These are phyloP conservation scores for Globodera ellingtonae DNA, from an alignment of 1,140 invertebrate species.

Conservation along the genomic window DNA sequence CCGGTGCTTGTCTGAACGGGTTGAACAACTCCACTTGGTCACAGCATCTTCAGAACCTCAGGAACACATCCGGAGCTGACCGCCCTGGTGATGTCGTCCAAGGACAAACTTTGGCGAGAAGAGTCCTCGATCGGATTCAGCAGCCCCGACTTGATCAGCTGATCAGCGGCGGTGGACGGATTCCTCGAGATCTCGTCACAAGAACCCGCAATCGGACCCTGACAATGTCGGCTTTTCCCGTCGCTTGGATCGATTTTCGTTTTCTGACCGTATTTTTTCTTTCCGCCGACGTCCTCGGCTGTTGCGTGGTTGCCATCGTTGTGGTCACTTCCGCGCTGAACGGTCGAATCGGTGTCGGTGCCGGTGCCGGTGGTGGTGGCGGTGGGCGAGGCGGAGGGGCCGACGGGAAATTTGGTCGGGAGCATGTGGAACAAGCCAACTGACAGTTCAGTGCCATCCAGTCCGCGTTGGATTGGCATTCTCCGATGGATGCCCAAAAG, in stretches of 20 bases:
- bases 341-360: background rate
- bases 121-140: conserved; percentile 61
- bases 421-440: conserved; percentile 41
- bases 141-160: conserved; percentile 35
- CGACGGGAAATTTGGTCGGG: background rate
- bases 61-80: conserved; percentile 64
- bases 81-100: conserved; percentile 60
- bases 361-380: background rate
- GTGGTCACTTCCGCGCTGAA: background rate
- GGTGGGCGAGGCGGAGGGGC: conserved; percentile 15
- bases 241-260: background rate
- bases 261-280: conserved; percentile 4
- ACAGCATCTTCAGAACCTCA: conserved; percentile 29
- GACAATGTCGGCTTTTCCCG: background rate
- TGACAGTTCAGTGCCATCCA: conserved; percentile 56
- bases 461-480: conserved; percentile 52
- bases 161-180: conserved; percentile 40
- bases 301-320: background rate
- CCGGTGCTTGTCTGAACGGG: background rate
- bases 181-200: conserved; percentile 46
- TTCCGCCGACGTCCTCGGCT: background rate
- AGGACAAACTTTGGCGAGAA: conserved; percentile 48
- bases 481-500: conserved; percentile 54
- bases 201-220: conserved; percentile 9
- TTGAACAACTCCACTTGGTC: background rate